phyloP scores from a whole-genome alignment of 2,113 vertebrate genomes.

The Arenaria interpres region DNA sequence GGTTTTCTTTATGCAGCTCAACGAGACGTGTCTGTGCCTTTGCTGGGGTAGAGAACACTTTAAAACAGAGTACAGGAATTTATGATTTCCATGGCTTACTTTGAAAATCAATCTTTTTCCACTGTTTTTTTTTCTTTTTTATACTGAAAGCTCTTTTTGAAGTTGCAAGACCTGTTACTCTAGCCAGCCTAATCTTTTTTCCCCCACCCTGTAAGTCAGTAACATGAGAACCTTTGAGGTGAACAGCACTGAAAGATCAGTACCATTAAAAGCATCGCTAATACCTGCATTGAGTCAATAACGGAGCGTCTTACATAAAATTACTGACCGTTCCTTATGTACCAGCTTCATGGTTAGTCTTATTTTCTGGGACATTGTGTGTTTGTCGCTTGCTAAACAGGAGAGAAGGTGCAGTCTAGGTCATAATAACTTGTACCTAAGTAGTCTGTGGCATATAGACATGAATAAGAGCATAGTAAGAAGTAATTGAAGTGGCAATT shows the following conservation, averaged over 20 bases:
- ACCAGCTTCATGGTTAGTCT: neutral
- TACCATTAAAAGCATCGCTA: neutral
- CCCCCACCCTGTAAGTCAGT: neutral
- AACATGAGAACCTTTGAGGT: neutral
- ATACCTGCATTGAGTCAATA: neutral
- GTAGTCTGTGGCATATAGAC: neutral
- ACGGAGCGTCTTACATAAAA: neutral
- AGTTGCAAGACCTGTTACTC: neutral
- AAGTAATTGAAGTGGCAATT: neutral
- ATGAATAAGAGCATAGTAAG: neutral
- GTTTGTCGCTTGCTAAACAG: neutral
- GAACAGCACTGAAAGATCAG: neutral
- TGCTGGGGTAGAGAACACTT: neutral
- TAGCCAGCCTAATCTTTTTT: neutral
- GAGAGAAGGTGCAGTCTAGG: neutral
- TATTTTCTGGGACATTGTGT: neutral
- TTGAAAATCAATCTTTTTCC: neutral
- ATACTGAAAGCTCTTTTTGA: neutral
- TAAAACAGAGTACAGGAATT: slow-evolving; percentile 2
- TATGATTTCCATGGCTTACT: neutral
- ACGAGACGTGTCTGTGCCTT: neutral
- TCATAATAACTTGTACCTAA: neutral
- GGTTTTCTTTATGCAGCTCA: neutral
- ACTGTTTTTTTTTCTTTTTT: neutral
- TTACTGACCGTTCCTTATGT: neutral